Evolutionary conservation across 2,888 invertebrate genomes (phyloP).

Genomic region (Napeogenes sylphis): DNA sequence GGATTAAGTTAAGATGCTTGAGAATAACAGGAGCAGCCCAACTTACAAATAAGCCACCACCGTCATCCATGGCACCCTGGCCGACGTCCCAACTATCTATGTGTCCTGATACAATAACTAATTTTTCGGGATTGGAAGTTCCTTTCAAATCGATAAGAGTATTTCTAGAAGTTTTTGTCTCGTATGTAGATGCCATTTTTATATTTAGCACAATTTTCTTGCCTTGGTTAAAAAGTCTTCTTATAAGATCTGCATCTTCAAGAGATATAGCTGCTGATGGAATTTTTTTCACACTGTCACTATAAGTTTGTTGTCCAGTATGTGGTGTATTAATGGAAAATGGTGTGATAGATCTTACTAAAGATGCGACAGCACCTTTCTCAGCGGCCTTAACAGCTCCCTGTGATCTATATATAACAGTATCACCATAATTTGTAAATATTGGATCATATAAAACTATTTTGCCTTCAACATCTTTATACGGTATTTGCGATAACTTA

Average conservation of each 20-base stretch:
- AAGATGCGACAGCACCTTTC: conserved; percentile 85
- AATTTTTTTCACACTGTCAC: conserved; percentile 77
- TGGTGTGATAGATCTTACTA: conserved; percentile 86
- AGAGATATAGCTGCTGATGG: conserved; percentile 86
- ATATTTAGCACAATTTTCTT: conserved; percentile 69
- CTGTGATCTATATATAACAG: conserved; percentile 79
- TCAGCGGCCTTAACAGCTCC: conserved; percentile 84
- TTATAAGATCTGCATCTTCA: conserved; percentile 86
- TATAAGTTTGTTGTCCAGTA: conserved; percentile 83
- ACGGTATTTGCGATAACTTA: conserved; percentile 66
- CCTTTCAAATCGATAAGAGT: conserved; percentile 84
- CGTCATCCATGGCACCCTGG: conserved; percentile 92
- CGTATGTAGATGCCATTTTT: conserved; percentile 81
- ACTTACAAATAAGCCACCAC: conserved; percentile 88
- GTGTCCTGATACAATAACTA: conserved; percentile 89
- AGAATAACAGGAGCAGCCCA: conserved; percentile 85
- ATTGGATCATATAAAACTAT: conserved; percentile 86
- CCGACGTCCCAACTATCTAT: conserved; percentile 94
- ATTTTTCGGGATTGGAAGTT: conserved; percentile 52
- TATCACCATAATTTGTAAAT: conserved; percentile 80
- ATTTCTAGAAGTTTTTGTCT: conserved; percentile 82
- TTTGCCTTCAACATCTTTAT: conserved; percentile 75
- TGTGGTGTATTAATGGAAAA: conserved; percentile 87
- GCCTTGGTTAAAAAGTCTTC: conserved; percentile 79
- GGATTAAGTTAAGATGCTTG: conserved; percentile 78